Percentiles rank a stretch among this genome's conserved stretches.
These are phyloP conservation scores for Anseranas semipalmata DNA, from an alignment of 2,113 vertebrate species.

Conservation along the genomic window DNA sequence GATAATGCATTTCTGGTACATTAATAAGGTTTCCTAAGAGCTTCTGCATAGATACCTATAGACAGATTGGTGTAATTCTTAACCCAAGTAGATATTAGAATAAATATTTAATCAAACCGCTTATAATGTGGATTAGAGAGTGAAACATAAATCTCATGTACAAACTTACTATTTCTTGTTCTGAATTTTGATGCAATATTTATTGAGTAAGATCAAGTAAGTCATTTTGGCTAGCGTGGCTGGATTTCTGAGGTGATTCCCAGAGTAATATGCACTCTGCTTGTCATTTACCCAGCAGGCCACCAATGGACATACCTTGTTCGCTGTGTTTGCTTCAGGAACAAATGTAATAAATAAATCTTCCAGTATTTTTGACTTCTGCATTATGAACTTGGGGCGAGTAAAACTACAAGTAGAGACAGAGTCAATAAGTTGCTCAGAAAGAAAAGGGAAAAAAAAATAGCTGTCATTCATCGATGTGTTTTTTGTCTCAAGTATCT, in stretches of 20 bases:
- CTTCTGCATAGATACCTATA: constrained; percentile 1
- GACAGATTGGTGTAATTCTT: constrained; percentile 64
- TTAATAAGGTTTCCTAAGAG: constrained; percentile 27
- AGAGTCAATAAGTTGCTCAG: background rate
- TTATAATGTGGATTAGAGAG: constrained; percentile 54
- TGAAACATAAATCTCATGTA: constrained; percentile 71
- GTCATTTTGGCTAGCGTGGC: constrained; percentile 26
- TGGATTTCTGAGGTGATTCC: constrained; percentile 20
- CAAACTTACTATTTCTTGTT: constrained; percentile 64
- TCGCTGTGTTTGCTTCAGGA: background rate
- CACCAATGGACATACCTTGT: background rate
- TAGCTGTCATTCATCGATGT: background rate
- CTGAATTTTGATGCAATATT: constrained; percentile 65
- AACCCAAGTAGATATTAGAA: constrained; percentile 58
- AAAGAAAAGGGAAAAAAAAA: background rate
- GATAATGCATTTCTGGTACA: background rate
- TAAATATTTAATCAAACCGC: constrained; percentile 75
- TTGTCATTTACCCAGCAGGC: background rate
- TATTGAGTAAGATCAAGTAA: constrained; percentile 56
- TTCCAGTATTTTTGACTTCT: background rate
- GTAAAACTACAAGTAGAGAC: background rate
- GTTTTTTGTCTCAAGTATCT: background rate
- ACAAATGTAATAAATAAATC: background rate
- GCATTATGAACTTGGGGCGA: background rate
- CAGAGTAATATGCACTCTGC: background rate